A percentile compares a stretch with the other conserved stretches of the same genome.
These are phyloP conservation scores for Aviceda subcristata DNA, from an alignment of 2,113 vertebrate genomes.

Conservation along the genomic window DNA sequence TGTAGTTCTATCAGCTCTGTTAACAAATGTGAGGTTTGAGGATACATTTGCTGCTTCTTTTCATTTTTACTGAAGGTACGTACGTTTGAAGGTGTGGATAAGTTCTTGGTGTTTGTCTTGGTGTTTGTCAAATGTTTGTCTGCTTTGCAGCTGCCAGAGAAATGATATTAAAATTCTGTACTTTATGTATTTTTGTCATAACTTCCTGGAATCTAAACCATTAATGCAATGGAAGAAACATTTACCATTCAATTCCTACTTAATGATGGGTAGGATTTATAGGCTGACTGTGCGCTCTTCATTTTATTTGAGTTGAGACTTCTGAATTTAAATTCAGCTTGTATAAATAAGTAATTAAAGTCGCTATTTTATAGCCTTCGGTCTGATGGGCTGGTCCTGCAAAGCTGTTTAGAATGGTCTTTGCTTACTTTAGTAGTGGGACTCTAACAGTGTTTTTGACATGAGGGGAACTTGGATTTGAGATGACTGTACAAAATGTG, in stretches of 20 bases:
- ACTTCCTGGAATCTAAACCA: neutral
- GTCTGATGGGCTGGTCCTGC: neutral
- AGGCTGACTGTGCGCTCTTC: neutral
- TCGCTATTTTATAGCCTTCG: neutral
- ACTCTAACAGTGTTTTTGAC: neutral
- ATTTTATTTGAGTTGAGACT: neutral
- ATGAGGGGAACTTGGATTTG: neutral
- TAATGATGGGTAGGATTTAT: neutral
- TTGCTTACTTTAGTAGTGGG: neutral
- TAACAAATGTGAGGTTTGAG: neutral
- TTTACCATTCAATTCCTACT: neutral
- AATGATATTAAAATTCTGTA: neutral
- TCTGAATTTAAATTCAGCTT: neutral
- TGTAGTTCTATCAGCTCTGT: neutral
- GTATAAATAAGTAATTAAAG: neutral
- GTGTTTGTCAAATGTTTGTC: neutral
- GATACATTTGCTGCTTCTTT: neutral
- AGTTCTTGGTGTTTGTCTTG: neutral
- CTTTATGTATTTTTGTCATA: neutral
- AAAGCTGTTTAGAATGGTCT: neutral
- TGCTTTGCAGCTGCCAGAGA: neutral
- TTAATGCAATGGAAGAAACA: neutral
- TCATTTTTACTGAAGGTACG: neutral
- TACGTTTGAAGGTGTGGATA: neutral
- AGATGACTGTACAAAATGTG: neutral